Evolutionary conservation across 1,140 invertebrate genomes (phyloP).

Genomic region (Drosophila asahinai): DNA sequence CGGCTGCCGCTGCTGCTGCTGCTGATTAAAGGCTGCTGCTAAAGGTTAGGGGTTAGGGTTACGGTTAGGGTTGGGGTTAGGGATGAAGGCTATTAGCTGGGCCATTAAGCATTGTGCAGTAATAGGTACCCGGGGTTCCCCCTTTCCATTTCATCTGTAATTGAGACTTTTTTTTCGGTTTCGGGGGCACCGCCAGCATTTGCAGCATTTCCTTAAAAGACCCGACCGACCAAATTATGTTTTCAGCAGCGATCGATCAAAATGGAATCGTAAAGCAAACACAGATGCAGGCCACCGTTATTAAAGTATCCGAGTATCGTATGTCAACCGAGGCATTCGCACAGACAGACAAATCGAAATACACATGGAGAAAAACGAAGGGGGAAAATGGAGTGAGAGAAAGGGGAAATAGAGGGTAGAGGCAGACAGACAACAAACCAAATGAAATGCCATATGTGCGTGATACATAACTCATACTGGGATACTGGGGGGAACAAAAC

Average conservation of each 20-base stretch:
- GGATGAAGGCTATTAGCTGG: conserved; percentile 48
- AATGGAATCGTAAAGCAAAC: conserved; percentile 49
- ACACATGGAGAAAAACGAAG: conserved; percentile 39
- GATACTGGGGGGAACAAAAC: conserved; percentile 16
- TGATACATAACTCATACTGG: conserved; percentile 28
- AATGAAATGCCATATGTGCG: conserved; percentile 59
- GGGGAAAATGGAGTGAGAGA: background rate
- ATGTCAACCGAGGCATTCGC: conserved; percentile 72
- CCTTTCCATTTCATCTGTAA: conserved; percentile 46
- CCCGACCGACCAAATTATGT: conserved; percentile 52
- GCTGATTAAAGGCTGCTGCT: background rate
- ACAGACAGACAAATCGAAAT: conserved; percentile 59
- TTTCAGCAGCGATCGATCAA: conserved; percentile 78
- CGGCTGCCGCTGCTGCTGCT: conserved; percentile 6
- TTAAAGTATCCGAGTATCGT: conserved; percentile 58
- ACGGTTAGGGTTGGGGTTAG: conserved; percentile 11
- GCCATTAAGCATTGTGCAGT: conserved; percentile 26
- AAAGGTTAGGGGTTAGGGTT: conserved; percentile 61
- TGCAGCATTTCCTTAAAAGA: conserved; percentile 46
- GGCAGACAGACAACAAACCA: conserved; percentile 25
- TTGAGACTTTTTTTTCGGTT: conserved; percentile 56
- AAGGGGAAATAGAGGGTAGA: conserved; percentile 1
- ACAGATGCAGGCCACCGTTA: conserved; percentile 56
- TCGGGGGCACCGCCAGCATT: background rate
- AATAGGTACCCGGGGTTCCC: conserved; percentile 21